Percentiles rank a stretch among this genome's conserved stretches.
Conservation (phyloP, 2,113 vertebrate genomes). For the Miniopterus natalensis region DNA sequence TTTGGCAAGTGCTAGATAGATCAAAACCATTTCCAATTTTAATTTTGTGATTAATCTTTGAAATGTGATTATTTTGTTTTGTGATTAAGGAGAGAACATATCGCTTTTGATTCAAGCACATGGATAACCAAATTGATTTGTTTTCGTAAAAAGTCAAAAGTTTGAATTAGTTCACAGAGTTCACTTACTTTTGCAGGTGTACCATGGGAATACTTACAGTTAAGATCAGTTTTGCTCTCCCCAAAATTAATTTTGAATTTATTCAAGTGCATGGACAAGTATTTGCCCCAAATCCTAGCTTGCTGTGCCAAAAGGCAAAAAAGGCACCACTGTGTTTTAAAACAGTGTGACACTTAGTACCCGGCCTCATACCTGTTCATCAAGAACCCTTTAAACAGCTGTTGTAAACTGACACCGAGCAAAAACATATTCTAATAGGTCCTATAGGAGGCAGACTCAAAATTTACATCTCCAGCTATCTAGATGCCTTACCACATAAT, state of each 20-base stretch:
- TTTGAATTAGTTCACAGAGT: neutral
- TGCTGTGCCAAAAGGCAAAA: neutral
- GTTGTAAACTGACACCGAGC: neutral
- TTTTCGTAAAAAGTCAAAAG: constrained; percentile 15
- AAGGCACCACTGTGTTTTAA: neutral
- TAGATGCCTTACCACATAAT: neutral
- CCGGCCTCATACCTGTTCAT: neutral
- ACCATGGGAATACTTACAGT: neutral
- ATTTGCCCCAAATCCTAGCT: neutral
- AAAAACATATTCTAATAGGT: neutral
- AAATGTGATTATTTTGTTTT: constrained; percentile 52
- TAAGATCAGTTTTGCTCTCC: neutral
- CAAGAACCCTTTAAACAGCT: neutral
- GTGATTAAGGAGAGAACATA: neutral
- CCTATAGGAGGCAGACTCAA: neutral
- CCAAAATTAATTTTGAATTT: neutral
- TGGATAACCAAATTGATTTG: neutral
- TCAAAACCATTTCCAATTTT: constrained; percentile 52
- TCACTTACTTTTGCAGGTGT: neutral
- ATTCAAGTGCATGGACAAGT: neutral
- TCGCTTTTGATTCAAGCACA: neutral
- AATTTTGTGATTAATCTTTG: constrained; percentile 33
- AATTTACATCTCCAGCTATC: neutral
- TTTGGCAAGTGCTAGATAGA: constrained; percentile 49
- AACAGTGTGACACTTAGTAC: neutral